Percentiles rank a stretch among this genome's conserved stretches.
phyloP scores from a whole-genome alignment of 2,113 vertebrate species.

The western clawed frog (Xenopus tropicalis) region DNA sequence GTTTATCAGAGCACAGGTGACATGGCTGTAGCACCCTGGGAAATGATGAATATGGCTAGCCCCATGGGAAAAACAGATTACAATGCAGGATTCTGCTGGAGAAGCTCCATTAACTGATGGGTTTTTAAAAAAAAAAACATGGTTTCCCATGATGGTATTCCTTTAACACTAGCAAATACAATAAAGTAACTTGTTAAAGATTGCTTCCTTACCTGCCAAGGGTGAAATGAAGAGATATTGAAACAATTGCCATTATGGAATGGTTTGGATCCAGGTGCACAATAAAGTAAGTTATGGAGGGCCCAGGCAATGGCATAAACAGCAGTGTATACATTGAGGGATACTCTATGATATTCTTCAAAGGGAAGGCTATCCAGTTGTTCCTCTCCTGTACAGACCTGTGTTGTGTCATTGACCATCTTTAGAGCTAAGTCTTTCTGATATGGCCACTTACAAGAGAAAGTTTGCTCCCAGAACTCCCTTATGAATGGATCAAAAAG shows the following conservation, averaged over 20 bases:
- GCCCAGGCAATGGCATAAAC: conserved; percentile 1
- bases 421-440: no score
- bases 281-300: conserved; percentile 1
- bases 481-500: not conserved
- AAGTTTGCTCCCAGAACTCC: conserved; percentile 3
- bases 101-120: no score
- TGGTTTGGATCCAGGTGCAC: not conserved
- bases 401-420: not conserved
- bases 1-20: no score
- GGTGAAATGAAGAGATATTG: conserved; percentile 21
- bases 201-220: conserved; percentile 41
- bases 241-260: conserved; percentile 30
- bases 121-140: no score
- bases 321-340: conserved; percentile 14
- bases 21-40: no score
- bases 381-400: conserved; percentile 17
- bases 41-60: no score
- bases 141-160: no score
- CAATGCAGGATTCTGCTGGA: no score
- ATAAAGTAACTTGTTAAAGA: no score
- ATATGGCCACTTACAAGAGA: not conserved
- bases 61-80: no score
- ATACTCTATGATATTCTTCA: not conserved
- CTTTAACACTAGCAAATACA: no score
- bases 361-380: not conserved